A percentile compares a stretch with the other conserved stretches of the same genome.
Evolutionary conservation across 2,113 vertebrate genomes (phyloP).

Genomic region (Anser cygnoides): DNA sequence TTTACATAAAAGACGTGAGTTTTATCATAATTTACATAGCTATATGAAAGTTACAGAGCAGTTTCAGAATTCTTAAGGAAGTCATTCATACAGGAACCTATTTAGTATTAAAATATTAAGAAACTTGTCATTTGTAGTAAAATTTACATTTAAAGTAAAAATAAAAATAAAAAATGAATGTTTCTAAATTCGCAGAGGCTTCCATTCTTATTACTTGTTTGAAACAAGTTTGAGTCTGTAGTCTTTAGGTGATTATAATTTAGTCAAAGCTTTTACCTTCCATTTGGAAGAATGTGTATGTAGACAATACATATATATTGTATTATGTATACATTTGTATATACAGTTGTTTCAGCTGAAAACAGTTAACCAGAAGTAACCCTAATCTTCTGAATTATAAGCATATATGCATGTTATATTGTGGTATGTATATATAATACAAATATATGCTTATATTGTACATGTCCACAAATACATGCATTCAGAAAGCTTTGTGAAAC

Average conservation of each 20-base stretch:
- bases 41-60: background rate
- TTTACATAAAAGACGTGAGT: background rate
- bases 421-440: too few species aligned
- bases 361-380: too few species aligned
- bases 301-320: background rate
- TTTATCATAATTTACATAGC: background rate
- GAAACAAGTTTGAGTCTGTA: background rate
- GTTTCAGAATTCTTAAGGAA: background rate
- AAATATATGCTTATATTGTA: background rate
- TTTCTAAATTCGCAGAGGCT: background rate
- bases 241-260: background rate
- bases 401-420: too few species aligned
- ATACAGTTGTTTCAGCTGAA: background rate
- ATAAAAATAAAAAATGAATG: background rate
- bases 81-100: background rate
- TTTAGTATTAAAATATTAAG: background rate
- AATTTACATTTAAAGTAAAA: background rate
- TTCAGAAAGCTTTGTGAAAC: background rate
- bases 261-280: background rate
- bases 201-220: background rate
- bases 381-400: too few species aligned
- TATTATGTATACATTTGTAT: background rate
- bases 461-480: background rate
- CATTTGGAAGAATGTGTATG: background rate
- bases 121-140: background rate